A percentile compares a stretch with the other conserved stretches of the same genome.
These are phyloP conservation scores for Drosophila tropicalis DNA, from an alignment of 1,140 invertebrate genomes.

Conservation along the genomic window DNA sequence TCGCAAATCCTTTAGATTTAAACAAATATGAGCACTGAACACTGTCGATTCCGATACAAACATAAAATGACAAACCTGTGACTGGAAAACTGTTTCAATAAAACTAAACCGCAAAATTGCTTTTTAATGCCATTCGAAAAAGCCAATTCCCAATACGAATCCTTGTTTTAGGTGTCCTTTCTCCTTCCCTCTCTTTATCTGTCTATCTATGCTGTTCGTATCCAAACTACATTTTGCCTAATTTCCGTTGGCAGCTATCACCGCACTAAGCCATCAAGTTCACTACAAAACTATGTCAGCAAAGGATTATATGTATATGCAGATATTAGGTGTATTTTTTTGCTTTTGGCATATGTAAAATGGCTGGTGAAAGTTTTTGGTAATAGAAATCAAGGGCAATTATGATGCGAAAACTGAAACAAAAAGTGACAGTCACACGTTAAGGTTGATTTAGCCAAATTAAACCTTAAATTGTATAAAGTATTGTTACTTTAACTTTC, in stretches of 20 bases:
- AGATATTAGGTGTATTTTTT: constrained; percentile 18
- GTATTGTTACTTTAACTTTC: background rate
- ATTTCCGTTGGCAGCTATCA: constrained; percentile 46
- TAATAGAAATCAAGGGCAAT: constrained; percentile 16
- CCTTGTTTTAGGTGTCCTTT: background rate
- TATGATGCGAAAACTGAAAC: background rate
- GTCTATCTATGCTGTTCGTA: background rate
- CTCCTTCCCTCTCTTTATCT: too few species aligned
- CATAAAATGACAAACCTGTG: constrained; percentile 14
- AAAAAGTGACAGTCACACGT: background rate
- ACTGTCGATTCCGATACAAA: constrained; percentile 9
- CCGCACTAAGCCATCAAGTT: constrained; percentile 50
- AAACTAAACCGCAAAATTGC: constrained; percentile 60
- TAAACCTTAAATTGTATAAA: background rate
- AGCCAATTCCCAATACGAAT: background rate
- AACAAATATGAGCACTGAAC: background rate
- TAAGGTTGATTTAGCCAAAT: background rate
- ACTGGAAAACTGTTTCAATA: constrained; percentile 43
- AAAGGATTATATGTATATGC: constrained; percentile 46
- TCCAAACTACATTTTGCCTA: constrained; percentile 29
- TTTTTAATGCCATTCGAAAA: constrained; percentile 50
- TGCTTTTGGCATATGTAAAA: constrained; percentile 12
- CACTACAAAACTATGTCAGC: constrained; percentile 55
- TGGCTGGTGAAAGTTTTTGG: constrained; percentile 4
- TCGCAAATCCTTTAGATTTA: constrained; percentile 4